Evolutionary conservation across 2,888 invertebrate species (phyloP).

Genomic region (Tanytarsus gracilentus): DNA sequence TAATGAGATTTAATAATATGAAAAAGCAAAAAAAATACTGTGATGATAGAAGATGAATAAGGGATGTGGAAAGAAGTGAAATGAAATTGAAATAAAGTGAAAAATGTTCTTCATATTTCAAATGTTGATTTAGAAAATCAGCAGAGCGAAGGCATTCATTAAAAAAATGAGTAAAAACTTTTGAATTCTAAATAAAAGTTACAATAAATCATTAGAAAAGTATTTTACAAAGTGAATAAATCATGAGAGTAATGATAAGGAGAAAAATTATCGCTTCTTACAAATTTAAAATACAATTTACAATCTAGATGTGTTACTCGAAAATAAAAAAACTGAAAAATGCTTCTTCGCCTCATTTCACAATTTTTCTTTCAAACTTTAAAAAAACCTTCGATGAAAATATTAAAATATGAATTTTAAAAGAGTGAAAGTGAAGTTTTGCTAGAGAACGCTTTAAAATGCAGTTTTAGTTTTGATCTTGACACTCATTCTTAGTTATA

Average conservation of each 20-base stretch:
- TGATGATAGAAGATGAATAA: slow-evolving; percentile 7
- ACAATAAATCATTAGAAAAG: slow-evolving; percentile 20
- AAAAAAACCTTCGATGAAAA: too few species aligned
- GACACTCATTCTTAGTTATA: too few species aligned
- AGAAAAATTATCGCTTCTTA: not conserved
- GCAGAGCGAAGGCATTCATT: not conserved
- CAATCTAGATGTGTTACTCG: too few species aligned
- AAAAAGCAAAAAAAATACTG: slow-evolving; percentile 16
- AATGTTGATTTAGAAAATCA: not conserved
- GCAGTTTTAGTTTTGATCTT: too few species aligned
- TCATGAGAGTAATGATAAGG: not conserved
- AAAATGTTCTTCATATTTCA: too few species aligned
- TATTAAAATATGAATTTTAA: too few species aligned
- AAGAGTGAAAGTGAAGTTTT: too few species aligned
- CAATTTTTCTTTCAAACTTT: too few species aligned
- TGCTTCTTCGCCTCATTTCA: too few species aligned
- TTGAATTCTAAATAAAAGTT: slow-evolving; percentile 28
- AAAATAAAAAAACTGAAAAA: too few species aligned
- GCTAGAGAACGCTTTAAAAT: too few species aligned
- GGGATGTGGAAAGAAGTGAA: not conserved
- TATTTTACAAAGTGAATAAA: not conserved
- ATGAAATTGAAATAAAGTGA: not conserved
- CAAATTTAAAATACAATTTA: too few species aligned
- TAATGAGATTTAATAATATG: not conserved
- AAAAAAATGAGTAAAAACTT: not conserved